Conservation (phyloP, 2,797 vertebrate species). For the Anolis apletophallus region DNA sequence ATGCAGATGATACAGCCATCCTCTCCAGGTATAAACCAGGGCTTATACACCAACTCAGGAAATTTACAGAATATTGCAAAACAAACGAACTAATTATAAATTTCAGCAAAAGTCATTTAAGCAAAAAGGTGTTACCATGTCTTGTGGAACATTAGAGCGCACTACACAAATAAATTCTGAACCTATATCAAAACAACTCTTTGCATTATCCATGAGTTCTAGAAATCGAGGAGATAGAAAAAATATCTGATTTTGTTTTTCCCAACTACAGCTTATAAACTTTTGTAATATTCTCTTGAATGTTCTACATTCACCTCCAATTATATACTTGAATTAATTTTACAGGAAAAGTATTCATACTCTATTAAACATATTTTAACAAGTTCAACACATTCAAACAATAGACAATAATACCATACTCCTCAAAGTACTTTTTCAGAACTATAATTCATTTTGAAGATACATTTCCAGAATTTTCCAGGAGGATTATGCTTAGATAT, state of each 20-base stretch:
- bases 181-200: not conserved
- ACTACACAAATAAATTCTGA: not conserved
- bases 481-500: not conserved
- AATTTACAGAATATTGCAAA: too few relatives aligned
- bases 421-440: not conserved
- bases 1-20: too few relatives aligned
- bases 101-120: not conserved
- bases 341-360: not conserved
- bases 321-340: not conserved
- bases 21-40: too few relatives aligned
- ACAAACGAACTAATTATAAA: too few relatives aligned
- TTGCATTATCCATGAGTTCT: not conserved
- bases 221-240: not conserved
- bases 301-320: not conserved
- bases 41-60: too few relatives aligned
- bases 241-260: not conserved
- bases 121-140: not conserved
- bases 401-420: not conserved
- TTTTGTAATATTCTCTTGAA: not conserved
- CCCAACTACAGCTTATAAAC: not conserved
- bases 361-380: not conserved
- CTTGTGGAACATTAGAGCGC: not conserved
- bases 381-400: not conserved
- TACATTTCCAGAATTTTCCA: not conserved
- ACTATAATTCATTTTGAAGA: not conserved